Conservation (phyloP, 2,797 vertebrate species). For the Phrynocephalus guinanensis region DNA sequence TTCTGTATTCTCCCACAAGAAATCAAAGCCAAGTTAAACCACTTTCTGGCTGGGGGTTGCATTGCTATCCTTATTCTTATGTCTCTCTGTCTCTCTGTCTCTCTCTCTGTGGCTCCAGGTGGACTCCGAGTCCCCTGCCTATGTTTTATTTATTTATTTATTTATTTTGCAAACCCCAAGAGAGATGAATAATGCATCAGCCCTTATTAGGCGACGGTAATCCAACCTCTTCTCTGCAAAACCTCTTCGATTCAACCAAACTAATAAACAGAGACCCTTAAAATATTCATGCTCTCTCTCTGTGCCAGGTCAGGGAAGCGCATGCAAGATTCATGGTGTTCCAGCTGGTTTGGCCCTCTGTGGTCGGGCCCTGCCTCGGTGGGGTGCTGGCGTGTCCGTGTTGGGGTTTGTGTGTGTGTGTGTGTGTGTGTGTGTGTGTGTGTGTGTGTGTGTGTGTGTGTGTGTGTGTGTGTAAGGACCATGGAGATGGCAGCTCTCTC, state of each 20-base stretch:
- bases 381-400: not conserved
- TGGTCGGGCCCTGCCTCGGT: not conserved
- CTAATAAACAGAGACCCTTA: constrained; percentile 33
- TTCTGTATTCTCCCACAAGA: no score
- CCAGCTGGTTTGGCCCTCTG: not conserved
- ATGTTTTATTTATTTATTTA: no score
- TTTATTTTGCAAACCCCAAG: not conserved
- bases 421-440: no score
- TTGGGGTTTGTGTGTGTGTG: no score
- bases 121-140: not conserved
- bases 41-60: not conserved
- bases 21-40: no score
- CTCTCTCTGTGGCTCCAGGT: not conserved
- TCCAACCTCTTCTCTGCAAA: constrained; percentile 18
- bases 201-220: constrained; percentile 31
- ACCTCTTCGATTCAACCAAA: constrained; percentile 7
- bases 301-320: not conserved
- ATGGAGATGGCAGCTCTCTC: not conserved
- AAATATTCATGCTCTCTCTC: constrained; percentile 50
- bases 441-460: no score
- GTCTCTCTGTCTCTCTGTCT: not conserved
- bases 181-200: constrained; percentile 32
- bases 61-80: not conserved
- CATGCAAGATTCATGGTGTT: constrained; percentile 41
- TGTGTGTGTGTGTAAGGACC: no score